Percentiles rank a stretch among this genome's conserved stretches.
Evolutionary conservation across 35 echinoderm and acorn worm genomes (phyloP).

Genomic region (Stichopus chloronotus): DNA sequence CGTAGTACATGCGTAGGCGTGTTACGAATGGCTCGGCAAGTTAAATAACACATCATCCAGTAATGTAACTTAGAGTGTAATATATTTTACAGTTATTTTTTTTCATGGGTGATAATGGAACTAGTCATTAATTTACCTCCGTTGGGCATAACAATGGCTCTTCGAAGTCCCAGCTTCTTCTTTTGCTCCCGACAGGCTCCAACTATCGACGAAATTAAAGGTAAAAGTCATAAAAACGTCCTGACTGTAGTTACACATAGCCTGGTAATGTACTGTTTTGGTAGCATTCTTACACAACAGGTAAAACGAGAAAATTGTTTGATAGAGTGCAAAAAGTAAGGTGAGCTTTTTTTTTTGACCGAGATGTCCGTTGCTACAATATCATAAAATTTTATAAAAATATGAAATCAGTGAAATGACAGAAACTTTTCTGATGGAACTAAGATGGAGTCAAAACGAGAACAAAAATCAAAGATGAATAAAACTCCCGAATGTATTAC

Average conservation of each 20-base stretch:
- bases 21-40: too few species aligned
- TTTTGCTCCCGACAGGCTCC: constrained; percentile 44
- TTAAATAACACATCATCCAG: too few species aligned
- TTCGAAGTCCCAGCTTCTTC: constrained; percentile 9
- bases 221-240: neutral
- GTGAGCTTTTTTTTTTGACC: neutral
- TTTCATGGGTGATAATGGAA: too few species aligned
- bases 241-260: neutral
- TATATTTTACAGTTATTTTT: too few species aligned
- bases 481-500: too few species aligned
- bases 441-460: too few species aligned
- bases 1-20: too few species aligned
- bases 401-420: too few species aligned
- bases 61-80: too few species aligned
- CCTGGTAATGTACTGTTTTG: neutral
- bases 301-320: neutral
- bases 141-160: constrained; percentile 43
- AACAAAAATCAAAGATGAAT: too few species aligned
- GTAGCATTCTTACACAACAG: neutral
- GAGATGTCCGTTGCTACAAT: neutral
- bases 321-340: neutral
- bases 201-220: neutral
- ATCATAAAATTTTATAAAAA: neutral
- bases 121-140: constrained; percentile 1
- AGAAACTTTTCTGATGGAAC: too few species aligned